phyloP scores from a whole-genome alignment of 2,888 invertebrate species.

The Zhuqinia jingwanae region DNA sequence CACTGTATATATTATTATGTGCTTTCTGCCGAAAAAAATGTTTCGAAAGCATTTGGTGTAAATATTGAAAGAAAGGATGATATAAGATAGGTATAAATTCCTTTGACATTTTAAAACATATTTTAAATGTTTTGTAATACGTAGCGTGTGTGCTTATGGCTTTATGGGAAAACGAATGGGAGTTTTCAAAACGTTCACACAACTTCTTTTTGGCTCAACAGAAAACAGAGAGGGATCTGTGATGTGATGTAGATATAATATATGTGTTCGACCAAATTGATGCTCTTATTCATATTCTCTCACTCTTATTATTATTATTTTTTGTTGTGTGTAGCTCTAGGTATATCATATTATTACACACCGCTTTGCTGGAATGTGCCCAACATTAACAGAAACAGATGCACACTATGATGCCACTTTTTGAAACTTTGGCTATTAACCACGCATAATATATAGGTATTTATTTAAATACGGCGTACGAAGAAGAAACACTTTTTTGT shows the following conservation, averaged over 20 bases:
- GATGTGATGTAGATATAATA: not conserved
- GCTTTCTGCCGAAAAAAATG: no score
- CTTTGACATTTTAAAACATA: not conserved
- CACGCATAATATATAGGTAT: not conserved
- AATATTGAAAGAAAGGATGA: conserved; percentile 21
- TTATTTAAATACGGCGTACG: conserved; percentile 10
- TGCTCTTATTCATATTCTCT: not conserved
- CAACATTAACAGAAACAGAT: conserved; percentile 63
- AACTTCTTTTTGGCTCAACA: not conserved
- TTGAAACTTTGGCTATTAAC: conserved; percentile 48
- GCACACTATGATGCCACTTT: conserved; percentile 45
- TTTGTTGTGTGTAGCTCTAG: no score
- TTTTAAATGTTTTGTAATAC: not conserved
- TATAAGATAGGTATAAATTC: not conserved
- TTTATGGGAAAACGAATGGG: conserved; percentile 18
- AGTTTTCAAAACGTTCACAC: not conserved
- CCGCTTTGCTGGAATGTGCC: conserved; percentile 54
- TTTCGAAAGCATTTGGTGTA: conserved; percentile 6
- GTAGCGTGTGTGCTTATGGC: not conserved
- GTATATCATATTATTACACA: not conserved
- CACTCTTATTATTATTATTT: not conserved
- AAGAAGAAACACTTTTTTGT: not conserved
- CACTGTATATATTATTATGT: no score
- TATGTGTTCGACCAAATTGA: not conserved
- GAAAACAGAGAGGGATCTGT: not conserved